Conservation (phyloP, 2,113 vertebrate species). For the Malurus cyaneus region DNA sequence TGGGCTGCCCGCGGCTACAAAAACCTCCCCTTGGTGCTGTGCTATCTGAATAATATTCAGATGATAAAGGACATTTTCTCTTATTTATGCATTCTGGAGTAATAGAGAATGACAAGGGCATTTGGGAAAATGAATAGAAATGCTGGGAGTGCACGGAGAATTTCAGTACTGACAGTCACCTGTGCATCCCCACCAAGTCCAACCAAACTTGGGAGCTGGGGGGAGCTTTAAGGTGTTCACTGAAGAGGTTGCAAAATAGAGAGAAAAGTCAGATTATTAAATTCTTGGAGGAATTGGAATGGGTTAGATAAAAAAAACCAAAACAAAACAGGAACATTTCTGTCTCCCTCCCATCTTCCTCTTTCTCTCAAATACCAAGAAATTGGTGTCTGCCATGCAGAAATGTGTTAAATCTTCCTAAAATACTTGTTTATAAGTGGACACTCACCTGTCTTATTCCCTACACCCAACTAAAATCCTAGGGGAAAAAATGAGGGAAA, state of each 20-base stretch:
- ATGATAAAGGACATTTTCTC: conserved; percentile 56
- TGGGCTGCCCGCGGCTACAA: conserved; percentile 30
- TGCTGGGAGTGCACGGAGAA: neutral
- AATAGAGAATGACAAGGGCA: conserved; percentile 55
- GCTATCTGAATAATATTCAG: conserved; percentile 57
- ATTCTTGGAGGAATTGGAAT: neutral
- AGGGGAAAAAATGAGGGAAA: accelerated
- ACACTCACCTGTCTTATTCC: neutral
- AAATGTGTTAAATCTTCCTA: neutral
- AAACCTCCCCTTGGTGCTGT: conserved; percentile 49
- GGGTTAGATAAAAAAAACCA: neutral
- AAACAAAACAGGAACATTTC: neutral
- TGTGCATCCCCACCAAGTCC: neutral
- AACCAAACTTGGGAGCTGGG: neutral
- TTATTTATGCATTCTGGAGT: conserved; percentile 59
- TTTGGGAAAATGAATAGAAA: conserved; percentile 7
- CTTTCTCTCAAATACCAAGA: neutral
- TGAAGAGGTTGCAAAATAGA: neutral
- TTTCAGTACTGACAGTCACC: neutral
- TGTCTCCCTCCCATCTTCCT: neutral
- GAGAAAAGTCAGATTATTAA: neutral
- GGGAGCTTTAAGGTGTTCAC: neutral
- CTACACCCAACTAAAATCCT: neutral
- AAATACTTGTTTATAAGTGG: neutral
- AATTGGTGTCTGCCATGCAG: neutral